These are phyloP conservation scores for Cylindroiulus punctatus DNA, from an alignment of 2,888 invertebrate species.

Conservation along the genomic window DNA sequence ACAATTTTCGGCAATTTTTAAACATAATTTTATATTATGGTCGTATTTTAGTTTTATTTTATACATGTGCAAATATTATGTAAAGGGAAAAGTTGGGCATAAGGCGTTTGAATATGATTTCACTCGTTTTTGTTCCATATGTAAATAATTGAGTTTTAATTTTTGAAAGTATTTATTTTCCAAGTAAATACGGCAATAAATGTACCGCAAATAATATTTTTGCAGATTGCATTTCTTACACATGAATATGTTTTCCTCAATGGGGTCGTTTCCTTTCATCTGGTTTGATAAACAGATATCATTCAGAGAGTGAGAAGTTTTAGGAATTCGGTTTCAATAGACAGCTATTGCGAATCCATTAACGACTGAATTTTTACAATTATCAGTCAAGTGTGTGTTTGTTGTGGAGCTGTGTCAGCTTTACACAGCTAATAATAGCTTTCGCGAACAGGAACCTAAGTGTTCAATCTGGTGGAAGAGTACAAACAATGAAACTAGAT, in stretches of 20 bases:
- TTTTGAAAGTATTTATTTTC: no score
- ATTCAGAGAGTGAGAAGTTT: background rate
- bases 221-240: no score
- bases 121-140: no score
- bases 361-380: background rate
- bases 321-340: background rate
- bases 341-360: background rate
- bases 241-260: background rate
- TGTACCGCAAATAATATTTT: no score
- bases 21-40: no score
- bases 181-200: no score
- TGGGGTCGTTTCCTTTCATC: background rate
- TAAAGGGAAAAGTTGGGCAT: no score
- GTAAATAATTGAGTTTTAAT: no score
- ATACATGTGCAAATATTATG: no score
- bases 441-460: background rate
- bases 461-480: background rate
- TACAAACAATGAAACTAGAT: background rate
- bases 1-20: no score
- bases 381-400: background rate
- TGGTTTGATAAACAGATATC: background rate
- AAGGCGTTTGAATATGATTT: no score
- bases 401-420: background rate
- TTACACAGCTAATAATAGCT: background rate
- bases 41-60: no score